Conservation (phyloP, 2,797 vertebrate genomes). For the Eulemur albifrons region DNA sequence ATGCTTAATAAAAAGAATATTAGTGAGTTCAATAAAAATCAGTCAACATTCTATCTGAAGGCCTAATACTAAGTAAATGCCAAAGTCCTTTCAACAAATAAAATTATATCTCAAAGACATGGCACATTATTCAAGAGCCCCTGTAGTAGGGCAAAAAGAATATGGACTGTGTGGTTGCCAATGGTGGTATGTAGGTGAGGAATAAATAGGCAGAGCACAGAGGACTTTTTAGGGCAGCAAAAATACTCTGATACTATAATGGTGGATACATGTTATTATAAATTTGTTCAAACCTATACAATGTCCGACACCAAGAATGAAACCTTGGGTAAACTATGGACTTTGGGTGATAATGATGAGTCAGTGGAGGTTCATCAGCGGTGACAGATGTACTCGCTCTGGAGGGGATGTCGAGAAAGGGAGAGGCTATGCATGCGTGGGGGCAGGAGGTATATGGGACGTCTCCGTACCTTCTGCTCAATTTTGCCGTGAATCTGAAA, state of each 20-base stretch:
- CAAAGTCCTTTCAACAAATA: constrained; percentile 12
- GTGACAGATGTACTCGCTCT: neutral
- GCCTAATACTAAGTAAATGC: neutral
- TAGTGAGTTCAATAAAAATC: neutral
- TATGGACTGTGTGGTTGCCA: neutral
- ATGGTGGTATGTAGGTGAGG: fast-evolving
- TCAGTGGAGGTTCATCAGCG: neutral
- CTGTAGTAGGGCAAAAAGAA: neutral
- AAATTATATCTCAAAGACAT: neutral
- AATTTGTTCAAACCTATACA: neutral
- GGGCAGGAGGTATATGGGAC: neutral
- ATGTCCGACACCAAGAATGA: neutral
- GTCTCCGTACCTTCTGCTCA: neutral
- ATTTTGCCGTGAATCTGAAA: neutral
- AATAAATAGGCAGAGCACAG: neutral
- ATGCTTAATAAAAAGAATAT: neutral
- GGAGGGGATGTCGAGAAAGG: no score
- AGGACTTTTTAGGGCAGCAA: neutral
- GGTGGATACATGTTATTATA: neutral
- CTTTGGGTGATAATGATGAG: neutral
- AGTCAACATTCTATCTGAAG: neutral
- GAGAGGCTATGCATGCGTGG: neutral
- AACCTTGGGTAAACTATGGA: neutral
- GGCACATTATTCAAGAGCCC: neutral
- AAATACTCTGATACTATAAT: neutral